Evolutionary conservation across 1,140 invertebrate genomes (phyloP).

Genomic region (Cydia strobilella): DNA sequence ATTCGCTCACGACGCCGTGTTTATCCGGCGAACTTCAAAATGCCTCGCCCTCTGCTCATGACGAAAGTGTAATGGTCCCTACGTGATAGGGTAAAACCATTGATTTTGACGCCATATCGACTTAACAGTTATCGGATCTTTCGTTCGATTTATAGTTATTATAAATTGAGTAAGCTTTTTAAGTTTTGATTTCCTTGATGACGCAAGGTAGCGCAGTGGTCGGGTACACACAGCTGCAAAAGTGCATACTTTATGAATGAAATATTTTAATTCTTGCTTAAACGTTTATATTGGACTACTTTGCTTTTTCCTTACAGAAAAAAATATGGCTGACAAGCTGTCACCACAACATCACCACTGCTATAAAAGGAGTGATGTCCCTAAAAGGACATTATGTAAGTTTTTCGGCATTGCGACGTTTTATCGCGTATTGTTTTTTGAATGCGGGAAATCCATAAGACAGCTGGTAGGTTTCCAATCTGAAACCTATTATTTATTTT

Average conservation of each 20-base stretch:
- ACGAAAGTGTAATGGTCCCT: slow-evolving; percentile 68
- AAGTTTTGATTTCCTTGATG: not conserved
- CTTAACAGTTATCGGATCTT: slow-evolving; percentile 7
- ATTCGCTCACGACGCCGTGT: slow-evolving; percentile 77
- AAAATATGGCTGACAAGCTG: too few species aligned
- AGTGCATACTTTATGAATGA: not conserved
- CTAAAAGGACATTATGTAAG: too few species aligned
- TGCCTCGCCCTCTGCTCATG: slow-evolving; percentile 52
- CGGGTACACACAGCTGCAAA: not conserved
- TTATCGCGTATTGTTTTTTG: not conserved
- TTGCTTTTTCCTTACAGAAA: too few species aligned
- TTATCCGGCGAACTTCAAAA: slow-evolving; percentile 75
- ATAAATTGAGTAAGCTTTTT: not conserved
- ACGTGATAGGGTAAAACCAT: slow-evolving; percentile 58
- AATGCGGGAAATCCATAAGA: not conserved
- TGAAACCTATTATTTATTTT: too few species aligned
- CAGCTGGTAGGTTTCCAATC: too few species aligned
- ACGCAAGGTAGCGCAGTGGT: not conserved
- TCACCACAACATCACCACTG: too few species aligned
- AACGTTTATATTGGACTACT: too few species aligned
- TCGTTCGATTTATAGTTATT: not conserved
- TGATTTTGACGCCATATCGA: slow-evolving; percentile 38
- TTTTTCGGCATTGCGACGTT: too few species aligned
- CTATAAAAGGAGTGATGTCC: too few species aligned
- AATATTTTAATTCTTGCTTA: not conserved